Evolutionary conservation across 2,888 invertebrate genomes (phyloP).

Genomic region (Autographa pulchrina): DNA sequence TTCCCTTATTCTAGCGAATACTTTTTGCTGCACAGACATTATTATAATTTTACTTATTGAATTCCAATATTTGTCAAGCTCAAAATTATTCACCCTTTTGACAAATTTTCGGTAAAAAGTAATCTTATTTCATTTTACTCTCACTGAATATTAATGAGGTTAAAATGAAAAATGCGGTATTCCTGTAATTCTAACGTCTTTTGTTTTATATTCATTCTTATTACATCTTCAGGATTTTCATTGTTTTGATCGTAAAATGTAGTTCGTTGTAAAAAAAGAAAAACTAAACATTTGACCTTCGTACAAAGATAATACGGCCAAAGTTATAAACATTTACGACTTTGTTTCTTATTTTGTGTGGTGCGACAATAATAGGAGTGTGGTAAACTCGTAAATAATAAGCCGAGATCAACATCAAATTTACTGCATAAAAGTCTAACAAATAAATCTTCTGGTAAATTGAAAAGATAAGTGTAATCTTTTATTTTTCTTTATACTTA

Average conservation of each 20-base stretch:
- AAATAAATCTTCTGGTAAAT: conserved; percentile 35
- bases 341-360: conserved; percentile 21
- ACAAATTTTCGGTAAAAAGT: conserved; percentile 30
- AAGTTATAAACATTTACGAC: conserved; percentile 43
- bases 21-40: neutral
- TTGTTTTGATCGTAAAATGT: conserved; percentile 13
- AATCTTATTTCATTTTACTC: conserved; percentile 25
- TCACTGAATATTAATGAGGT: conserved; percentile 48
- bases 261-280: conserved; percentile 16
- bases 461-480: conserved; percentile 16
- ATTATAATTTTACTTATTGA: neutral
- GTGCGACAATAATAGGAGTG: conserved; percentile 32
- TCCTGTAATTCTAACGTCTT: neutral
- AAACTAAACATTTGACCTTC: conserved; percentile 27
- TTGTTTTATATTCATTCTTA: conserved; percentile 20
- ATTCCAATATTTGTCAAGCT: neutral
- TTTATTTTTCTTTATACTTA: too few relatives aligned
- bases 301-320: conserved; percentile 6
- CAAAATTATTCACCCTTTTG: conserved; percentile 29
- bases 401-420: conserved; percentile 27
- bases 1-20: neutral
- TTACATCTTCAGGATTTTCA: conserved; percentile 6
- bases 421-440: conserved; percentile 19
- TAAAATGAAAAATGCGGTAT: neutral
- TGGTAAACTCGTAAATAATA: conserved; percentile 41